Evolutionary conservation across 2,888 invertebrate genomes (phyloP).

Genomic region (Nomada lathburiana): DNA sequence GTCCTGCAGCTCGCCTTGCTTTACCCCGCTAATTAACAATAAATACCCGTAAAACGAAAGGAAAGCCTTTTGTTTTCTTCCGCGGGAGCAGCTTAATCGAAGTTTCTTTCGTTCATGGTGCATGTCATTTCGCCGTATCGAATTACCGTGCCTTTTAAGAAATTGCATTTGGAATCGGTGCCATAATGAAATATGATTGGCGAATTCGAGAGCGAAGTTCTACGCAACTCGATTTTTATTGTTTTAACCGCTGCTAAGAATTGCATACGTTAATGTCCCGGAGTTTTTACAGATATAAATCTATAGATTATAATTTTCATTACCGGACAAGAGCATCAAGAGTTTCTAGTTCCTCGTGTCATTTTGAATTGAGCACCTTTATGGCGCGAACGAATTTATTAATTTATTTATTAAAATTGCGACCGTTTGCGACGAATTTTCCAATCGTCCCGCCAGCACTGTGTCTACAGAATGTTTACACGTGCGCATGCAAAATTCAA

Average conservation of each 20-base stretch:
- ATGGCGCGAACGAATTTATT: no score
- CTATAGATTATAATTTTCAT: no score
- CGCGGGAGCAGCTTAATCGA: not conserved
- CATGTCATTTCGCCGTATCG: not conserved
- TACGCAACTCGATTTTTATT: no score
- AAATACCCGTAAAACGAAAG: constrained; percentile 52
- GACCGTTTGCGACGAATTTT: not conserved
- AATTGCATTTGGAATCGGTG: not conserved
- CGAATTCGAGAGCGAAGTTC: no score
- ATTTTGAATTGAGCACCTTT: no score
- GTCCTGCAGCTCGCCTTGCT: constrained; percentile 36
- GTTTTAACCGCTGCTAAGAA: no score
- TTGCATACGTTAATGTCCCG: no score
- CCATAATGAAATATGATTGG: not conserved
- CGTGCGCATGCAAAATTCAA: not conserved
- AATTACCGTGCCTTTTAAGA: not conserved
- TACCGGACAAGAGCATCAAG: no score
- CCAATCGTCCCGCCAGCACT: not conserved
- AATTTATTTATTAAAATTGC: no score
- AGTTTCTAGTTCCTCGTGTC: no score
- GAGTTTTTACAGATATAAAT: no score
- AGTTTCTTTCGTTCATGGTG: not conserved
- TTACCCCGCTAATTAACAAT: constrained; percentile 59
- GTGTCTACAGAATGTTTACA: not conserved
- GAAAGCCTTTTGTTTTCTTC: constrained; percentile 19